phyloP scores from a whole-genome alignment of 92 coral and sea anemone species.

The Nematostella vectensis region DNA sequence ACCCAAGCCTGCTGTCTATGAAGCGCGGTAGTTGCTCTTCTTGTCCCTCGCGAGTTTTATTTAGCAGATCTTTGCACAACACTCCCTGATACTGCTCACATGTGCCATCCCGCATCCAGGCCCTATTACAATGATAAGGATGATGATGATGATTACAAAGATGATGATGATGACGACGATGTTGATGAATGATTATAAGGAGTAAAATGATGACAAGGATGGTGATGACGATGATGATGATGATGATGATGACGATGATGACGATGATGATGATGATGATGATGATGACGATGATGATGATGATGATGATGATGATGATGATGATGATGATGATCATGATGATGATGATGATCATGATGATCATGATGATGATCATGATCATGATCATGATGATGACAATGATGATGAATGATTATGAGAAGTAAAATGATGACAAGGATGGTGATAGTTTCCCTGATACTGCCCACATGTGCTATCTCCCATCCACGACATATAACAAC shows the following conservation, averaged over 20 bases:
- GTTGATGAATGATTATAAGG: no score
- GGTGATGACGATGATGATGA: not conserved
- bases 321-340: not conserved
- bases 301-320: not conserved
- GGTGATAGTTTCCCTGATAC: no score
- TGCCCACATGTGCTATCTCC: no score
- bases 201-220: not conserved
- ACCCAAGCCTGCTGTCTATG: slow-evolving; percentile 56
- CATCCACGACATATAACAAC: no score
- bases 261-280: not conserved
- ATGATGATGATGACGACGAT: not conserved
- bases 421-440: not conserved
- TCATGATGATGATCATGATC: not conserved
- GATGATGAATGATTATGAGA: not conserved
- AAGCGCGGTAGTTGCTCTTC: slow-evolving; percentile 47
- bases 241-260: not conserved
- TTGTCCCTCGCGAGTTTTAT: slow-evolving; percentile 29
- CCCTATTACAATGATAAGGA: not conserved
- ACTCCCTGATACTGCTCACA: slow-evolving; percentile 42
- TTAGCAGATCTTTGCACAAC: slow-evolving; percentile 39
- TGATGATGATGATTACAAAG: not conserved
- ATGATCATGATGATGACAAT: not conserved
- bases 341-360: not conserved
- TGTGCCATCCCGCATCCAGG: slow-evolving; percentile 15
- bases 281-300: not conserved